Conservation (phyloP, 1,140 invertebrate species). For the Trichogramma pretiosum region DNA sequence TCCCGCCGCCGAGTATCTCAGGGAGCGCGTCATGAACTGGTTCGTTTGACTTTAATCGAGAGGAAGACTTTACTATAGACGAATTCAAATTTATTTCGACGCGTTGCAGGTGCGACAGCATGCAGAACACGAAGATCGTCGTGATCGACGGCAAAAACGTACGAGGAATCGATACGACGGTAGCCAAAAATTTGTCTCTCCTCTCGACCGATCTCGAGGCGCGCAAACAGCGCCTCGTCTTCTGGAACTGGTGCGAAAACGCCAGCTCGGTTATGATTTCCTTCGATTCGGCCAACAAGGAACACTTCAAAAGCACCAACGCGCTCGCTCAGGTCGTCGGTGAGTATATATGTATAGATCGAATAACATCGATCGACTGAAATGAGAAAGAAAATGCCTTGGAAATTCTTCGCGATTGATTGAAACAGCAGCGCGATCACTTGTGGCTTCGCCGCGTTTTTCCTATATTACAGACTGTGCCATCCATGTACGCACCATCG, state of each 20-base stretch:
- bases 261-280: constrained; percentile 26
- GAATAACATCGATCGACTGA: no score
- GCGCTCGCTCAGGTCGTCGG: constrained; percentile 30
- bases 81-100: neutral
- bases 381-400: no score
- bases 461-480: no score
- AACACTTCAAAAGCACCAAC: constrained; percentile 26
- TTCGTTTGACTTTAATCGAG: constrained; percentile 14
- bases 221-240: constrained; percentile 34
- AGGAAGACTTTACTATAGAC: neutral
- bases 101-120: constrained; percentile 29
- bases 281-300: constrained; percentile 27
- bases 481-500: no score
- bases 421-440: no score
- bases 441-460: no score
- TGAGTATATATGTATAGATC: no score
- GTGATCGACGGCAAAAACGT: constrained; percentile 56
- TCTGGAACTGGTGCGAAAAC: constrained; percentile 42
- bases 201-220: constrained; percentile 32
- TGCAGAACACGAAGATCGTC: constrained; percentile 35
- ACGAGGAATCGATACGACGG: constrained; percentile 53
- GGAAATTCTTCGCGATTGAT: no score
- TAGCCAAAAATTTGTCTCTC: constrained; percentile 46
- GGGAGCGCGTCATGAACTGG: constrained; percentile 45
- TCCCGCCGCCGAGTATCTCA: constrained; percentile 57